Percentiles rank a stretch among this genome's conserved stretches.
Conservation (phyloP, 2,888 invertebrate species). For the Tuta absoluta region DNA sequence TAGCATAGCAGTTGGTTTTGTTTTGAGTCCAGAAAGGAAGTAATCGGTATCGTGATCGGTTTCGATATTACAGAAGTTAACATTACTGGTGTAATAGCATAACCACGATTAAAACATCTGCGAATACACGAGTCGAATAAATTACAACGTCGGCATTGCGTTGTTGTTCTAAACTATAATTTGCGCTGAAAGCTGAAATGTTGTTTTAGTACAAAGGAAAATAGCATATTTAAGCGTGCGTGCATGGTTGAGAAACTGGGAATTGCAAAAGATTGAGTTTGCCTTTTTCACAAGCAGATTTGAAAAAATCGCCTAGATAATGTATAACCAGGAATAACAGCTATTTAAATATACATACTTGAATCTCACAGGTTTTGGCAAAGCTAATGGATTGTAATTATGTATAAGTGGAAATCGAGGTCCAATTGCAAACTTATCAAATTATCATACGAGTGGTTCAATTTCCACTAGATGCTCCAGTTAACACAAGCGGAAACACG, state of each 20-base stretch:
- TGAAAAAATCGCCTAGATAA: no score
- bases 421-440: constrained; percentile 32
- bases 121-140: neutral
- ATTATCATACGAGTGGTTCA: constrained; percentile 40
- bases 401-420: constrained; percentile 28
- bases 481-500: constrained; percentile 40
- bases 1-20: no score
- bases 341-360: no score
- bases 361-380: no score
- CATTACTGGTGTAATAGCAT: neutral
- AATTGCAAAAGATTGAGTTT: neutral
- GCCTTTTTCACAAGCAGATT: no score
- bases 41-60: neutral
- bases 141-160: neutral
- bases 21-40: neutral
- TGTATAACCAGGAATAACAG: no score
- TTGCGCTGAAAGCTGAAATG: neutral
- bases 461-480: constrained; percentile 43
- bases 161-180: constrained; percentile 1
- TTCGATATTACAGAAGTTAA: constrained; percentile 1
- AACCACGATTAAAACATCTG: neutral
- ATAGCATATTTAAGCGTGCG: neutral
- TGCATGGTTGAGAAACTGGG: constrained; percentile 22
- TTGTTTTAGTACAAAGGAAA: constrained; percentile 8
- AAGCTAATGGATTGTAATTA: neutral